Percentiles rank a stretch among this genome's conserved stretches.
These are phyloP conservation scores for Echeneis naucrates DNA, from an alignment of 2,797 vertebrate species.

Conservation along the genomic window DNA sequence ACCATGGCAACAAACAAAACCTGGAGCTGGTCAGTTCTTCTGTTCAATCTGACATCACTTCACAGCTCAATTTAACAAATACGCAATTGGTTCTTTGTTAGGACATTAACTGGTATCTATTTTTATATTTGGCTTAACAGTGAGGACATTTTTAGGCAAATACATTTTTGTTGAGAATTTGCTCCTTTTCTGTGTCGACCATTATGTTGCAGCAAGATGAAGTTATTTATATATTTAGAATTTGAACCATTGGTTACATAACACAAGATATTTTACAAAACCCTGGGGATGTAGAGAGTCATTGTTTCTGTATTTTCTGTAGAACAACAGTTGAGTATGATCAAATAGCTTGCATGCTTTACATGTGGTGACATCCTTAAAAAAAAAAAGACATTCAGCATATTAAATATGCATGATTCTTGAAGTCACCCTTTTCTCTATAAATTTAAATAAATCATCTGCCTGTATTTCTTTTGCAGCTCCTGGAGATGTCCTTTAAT, in stretches of 20 bases:
- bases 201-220: background rate
- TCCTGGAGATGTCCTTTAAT: conserved; percentile 98
- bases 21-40: conserved; percentile 90
- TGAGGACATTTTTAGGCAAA: no score
- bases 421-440: background rate
- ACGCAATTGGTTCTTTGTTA: background rate
- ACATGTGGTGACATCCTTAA: background rate
- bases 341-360: background rate
- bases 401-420: background rate
- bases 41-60: background rate
- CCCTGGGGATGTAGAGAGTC: background rate
- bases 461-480: conserved; percentile 84
- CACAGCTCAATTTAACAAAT: background rate
- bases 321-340: background rate
- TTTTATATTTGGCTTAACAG: background rate
- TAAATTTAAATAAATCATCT: background rate
- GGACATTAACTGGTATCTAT: background rate
- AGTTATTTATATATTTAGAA: background rate
- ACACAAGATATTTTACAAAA: background rate
- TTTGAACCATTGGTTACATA: background rate
- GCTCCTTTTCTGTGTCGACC: background rate
- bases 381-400: background rate
- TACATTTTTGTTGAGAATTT: no score
- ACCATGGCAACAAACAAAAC: conserved; percentile 96
- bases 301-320: background rate